Base-by-base conservation (phyloP, 2,797 vertebrate genomes). In the Channallabes apus region DNA sequence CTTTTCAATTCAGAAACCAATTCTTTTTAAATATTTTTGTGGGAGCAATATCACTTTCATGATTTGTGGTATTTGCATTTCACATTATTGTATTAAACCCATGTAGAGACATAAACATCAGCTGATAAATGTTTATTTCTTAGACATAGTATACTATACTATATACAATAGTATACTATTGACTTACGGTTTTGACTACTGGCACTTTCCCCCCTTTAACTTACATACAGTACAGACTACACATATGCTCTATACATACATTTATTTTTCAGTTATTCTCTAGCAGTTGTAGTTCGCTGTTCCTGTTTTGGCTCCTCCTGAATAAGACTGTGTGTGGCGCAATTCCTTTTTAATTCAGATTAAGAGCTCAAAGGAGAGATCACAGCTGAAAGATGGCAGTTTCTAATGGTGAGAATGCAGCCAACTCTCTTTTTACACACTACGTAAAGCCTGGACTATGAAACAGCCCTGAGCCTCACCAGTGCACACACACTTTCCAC, bases 371-470 rank as follows among this genome's bases (percentile, higher is more conserved):
- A 46, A 62, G 56, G 51, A 80, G 69, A 83, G 67, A 85, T 80
- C 41, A 24, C 64, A 71, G 75, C 65, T 65, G 61, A 64, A 84
- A 78, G 62, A 54, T 58, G 64, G 38, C 22, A 32, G 18, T 68
- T 84, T 38, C 75, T 27, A 78, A 78, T 51, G 38, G 32, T 58
- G 35, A 68, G 83, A 54, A 69, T 56, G 35, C 46, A 71, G 68
- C 84, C 78, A 85, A 72, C n/a, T 80, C 73, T 84, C 56, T 85
- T 71, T 84, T 29, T 71, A 51, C 56, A 85, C 41, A 67, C 79
- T 54, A 32, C 5, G 18, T 71, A 72, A 85, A 64, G 78, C 78
- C n/a, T 65, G 61, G 38, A 61, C 22, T 29, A 82, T 18, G 27
- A 46, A 71, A 78, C 64, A 46, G 80, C 51, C 73, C 56, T 58